Evolutionary conservation across 2,888 invertebrate species (phyloP).

Genomic region (Orthonevra nobilis): DNA sequence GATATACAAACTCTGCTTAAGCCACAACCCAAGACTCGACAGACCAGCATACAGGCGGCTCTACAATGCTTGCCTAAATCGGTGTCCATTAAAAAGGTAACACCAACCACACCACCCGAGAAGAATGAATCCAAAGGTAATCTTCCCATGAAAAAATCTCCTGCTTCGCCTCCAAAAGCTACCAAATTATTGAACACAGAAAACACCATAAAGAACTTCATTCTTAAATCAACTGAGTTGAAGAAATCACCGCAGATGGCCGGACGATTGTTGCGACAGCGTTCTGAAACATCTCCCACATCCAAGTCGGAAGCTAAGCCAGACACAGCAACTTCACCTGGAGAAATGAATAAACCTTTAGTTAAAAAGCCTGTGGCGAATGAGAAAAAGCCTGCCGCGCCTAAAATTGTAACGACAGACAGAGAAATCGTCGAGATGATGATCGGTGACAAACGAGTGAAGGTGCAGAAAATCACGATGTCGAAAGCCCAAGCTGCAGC

Average conservation of each 20-base stretch:
- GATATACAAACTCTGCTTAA: not conserved
- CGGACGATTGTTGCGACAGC: slow-evolving; percentile 24
- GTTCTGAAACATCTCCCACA: slow-evolving; percentile 21
- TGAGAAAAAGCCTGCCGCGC: slow-evolving; percentile 12
- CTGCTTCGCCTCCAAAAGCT: too few species aligned
- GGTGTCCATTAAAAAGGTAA: slow-evolving; percentile 40
- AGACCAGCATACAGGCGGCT: slow-evolving; percentile 53
- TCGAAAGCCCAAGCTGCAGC: slow-evolving; percentile 85
- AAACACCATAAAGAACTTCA: too few species aligned
- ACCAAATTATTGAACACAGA: not conserved
- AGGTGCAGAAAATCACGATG: slow-evolving; percentile 85
- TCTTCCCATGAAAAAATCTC: not conserved
- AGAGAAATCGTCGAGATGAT: slow-evolving; percentile 80
- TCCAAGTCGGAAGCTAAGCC: slow-evolving; percentile 1
- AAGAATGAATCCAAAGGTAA: not conserved
- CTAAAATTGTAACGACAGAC: not conserved
- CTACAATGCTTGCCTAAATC: slow-evolving; percentile 31
- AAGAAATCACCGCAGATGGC: not conserved
- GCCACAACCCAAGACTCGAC: slow-evolving; percentile 23
- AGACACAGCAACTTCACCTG: not conserved
- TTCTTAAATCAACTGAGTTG: too few species aligned
- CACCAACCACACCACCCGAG: not conserved
- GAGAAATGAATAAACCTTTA: slow-evolving; percentile 10
- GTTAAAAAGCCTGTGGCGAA: not conserved
- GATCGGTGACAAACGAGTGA: slow-evolving; percentile 83